These are phyloP conservation scores for Malacosoma neustria DNA, from an alignment of 2,888 invertebrate genomes.

Conservation along the genomic window DNA sequence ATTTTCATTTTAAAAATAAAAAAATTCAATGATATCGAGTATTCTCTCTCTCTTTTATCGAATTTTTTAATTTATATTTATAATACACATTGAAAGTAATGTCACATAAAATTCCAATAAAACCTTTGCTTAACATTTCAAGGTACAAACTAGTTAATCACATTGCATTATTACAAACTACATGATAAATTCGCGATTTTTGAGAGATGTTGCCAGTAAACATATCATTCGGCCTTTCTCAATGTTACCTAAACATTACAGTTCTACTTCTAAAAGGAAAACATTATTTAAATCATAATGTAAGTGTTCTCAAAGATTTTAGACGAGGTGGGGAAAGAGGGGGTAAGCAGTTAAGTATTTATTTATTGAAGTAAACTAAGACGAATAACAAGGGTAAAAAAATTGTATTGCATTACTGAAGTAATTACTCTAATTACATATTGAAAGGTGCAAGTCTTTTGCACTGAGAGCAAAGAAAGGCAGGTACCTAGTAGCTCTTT, in stretches of 20 bases:
- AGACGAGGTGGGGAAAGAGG: slow-evolving; percentile 18
- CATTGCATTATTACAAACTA: slow-evolving; percentile 60
- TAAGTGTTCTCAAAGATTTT: slow-evolving; percentile 13
- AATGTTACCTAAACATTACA: slow-evolving; percentile 34
- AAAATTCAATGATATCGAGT: slow-evolving; percentile 1
- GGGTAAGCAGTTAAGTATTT: neutral
- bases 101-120: too few relatives aligned
- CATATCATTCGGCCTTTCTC: slow-evolving; percentile 71
- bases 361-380: slow-evolving; percentile 15
- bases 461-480: too few relatives aligned
- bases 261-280: slow-evolving; percentile 25
- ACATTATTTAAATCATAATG: slow-evolving; percentile 17
- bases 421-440: too few relatives aligned
- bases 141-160: slow-evolving; percentile 18
- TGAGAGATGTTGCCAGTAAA: slow-evolving; percentile 69
- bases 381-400: too few relatives aligned
- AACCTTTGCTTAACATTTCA: slow-evolving; percentile 18
- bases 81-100: too few relatives aligned
- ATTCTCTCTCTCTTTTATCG: too few relatives aligned
- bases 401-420: too few relatives aligned
- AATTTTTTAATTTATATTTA: too few relatives aligned
- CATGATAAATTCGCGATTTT: slow-evolving; percentile 64
- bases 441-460: too few relatives aligned
- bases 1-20: slow-evolving; percentile 3
- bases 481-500: too few relatives aligned